These are phyloP conservation scores for Takifugu bimaculatus DNA, from an alignment of 2,113 vertebrate species.

Conservation along the genomic window DNA sequence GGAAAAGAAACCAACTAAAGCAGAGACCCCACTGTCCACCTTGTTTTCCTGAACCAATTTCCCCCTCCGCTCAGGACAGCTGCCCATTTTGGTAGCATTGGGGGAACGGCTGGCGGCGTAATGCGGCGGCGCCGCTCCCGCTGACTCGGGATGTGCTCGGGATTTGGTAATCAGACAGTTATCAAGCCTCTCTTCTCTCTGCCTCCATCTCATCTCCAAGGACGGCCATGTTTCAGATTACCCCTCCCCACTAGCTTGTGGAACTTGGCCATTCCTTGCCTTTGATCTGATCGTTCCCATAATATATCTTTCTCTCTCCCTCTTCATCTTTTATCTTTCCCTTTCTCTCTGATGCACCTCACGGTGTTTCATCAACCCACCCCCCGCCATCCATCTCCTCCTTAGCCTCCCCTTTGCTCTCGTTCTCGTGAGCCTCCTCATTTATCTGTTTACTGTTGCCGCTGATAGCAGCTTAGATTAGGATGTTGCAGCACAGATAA, in stretches of 20 bases:
- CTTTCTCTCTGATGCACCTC: constrained; percentile 55
- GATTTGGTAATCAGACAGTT: constrained; percentile 24
- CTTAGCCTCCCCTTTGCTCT: constrained; percentile 26
- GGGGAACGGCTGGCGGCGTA: constrained; percentile 17
- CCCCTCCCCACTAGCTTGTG: not conserved
- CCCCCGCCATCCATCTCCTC: constrained; percentile 25
- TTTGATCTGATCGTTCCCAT: constrained; percentile 58
- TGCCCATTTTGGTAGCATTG: constrained; percentile 12
- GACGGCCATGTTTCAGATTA: constrained; percentile 26
- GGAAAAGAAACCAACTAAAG: constrained; percentile 39
- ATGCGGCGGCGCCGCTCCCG: constrained; percentile 31
- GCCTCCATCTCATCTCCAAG: constrained; percentile 13
- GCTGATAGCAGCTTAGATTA: constrained; percentile 32
- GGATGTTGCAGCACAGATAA: constrained; percentile 10
- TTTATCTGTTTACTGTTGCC: constrained; percentile 47
- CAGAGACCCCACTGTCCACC: constrained; percentile 33
- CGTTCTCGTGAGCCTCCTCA: constrained; percentile 13
- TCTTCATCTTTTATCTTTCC: constrained; percentile 33
- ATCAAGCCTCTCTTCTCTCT: constrained; percentile 38
- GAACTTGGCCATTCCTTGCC: not conserved
- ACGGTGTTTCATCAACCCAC: constrained; percentile 41
- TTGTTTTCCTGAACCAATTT: constrained; percentile 50
- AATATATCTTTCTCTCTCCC: constrained; percentile 34
- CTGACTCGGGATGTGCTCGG: not conserved
- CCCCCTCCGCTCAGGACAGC: constrained; percentile 50